A percentile compares a stretch with the other conserved stretches of the same genome.
phyloP scores from a whole-genome alignment of 2,888 invertebrate genomes.

The Encarsia formosa region DNA sequence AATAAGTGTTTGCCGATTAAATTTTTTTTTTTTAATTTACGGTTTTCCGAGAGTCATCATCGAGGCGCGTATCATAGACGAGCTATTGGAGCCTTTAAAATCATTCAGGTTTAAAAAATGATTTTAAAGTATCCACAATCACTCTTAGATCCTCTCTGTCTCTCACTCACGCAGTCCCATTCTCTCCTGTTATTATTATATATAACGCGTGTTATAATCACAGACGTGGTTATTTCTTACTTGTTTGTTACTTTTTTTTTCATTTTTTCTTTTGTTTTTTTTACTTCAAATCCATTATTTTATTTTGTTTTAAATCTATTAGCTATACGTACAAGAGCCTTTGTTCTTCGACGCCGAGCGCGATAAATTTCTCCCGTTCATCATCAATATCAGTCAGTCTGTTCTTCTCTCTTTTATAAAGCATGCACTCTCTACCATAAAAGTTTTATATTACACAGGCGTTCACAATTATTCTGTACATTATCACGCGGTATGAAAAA shows the following conservation, averaged over 20 bases:
- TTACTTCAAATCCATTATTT: too few relatives aligned
- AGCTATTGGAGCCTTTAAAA: not conserved
- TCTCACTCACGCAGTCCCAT: conserved; percentile 20
- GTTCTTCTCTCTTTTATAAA: conserved; percentile 8
- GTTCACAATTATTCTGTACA: not conserved
- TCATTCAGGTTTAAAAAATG: too few relatives aligned
- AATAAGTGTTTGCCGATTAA: conserved; percentile 2
- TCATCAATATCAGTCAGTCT: conserved; percentile 23
- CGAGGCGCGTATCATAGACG: not conserved
- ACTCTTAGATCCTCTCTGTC: conserved; percentile 13
- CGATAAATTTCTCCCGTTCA: conserved; percentile 32
- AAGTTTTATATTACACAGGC: not conserved
- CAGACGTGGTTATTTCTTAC: conserved; percentile 40
- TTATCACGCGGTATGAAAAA: not conserved
- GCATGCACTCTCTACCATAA: not conserved
- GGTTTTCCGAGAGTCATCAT: conserved; percentile 2
- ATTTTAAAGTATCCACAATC: not conserved
- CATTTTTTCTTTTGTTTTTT: not conserved
- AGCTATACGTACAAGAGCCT: conserved; percentile 43
- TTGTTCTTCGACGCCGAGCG: conserved; percentile 37
- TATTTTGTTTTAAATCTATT: conserved; percentile 35
- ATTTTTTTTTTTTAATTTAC: conserved; percentile 5
- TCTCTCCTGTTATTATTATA: conserved; percentile 26
- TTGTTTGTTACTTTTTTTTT: conserved; percentile 1
- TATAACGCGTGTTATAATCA: conserved; percentile 45